Evolutionary conservation across 2,888 invertebrate genomes (phyloP).

Genomic region (Lacanobia wlatinum): DNA sequence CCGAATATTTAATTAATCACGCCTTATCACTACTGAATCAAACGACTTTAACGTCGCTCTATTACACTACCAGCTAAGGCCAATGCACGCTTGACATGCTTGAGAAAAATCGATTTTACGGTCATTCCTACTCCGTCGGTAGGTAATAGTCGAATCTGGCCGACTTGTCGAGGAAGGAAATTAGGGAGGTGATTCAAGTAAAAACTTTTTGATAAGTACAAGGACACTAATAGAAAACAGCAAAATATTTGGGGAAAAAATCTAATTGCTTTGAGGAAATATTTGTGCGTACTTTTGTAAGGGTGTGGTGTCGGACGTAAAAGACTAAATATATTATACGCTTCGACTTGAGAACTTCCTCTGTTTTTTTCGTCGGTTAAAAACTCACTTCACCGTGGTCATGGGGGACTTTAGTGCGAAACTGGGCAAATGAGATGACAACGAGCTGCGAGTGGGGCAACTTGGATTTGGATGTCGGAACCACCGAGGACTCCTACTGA

Average conservation of each 20-base stretch:
- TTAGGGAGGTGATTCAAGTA: neutral
- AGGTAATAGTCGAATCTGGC: neutral
- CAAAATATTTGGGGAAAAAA: neutral
- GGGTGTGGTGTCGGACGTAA: too few species aligned
- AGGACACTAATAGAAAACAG: constrained; percentile 1
- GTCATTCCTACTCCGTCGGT: neutral
- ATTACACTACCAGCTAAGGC: constrained; percentile 19
- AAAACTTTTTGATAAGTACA: constrained; percentile 14
- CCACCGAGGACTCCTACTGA: too few species aligned
- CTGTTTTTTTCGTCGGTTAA: too few species aligned
- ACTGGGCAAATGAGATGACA: too few species aligned
- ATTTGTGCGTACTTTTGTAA: neutral
- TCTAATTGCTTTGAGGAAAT: neutral
- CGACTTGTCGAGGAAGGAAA: neutral
- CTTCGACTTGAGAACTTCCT: too few species aligned
- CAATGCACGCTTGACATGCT: constrained; percentile 32
- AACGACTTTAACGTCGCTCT: neutral
- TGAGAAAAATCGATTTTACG: constrained; percentile 38
- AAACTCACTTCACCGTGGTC: too few species aligned
- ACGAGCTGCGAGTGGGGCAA: too few species aligned
- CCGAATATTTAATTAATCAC: neutral
- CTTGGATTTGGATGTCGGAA: too few species aligned
- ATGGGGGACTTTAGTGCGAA: too few species aligned
- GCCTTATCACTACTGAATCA: constrained; percentile 6
- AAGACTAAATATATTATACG: too few species aligned